These are phyloP conservation scores for Zele albiditarsus DNA, from an alignment of 2,888 invertebrate species.

Conservation along the genomic window DNA sequence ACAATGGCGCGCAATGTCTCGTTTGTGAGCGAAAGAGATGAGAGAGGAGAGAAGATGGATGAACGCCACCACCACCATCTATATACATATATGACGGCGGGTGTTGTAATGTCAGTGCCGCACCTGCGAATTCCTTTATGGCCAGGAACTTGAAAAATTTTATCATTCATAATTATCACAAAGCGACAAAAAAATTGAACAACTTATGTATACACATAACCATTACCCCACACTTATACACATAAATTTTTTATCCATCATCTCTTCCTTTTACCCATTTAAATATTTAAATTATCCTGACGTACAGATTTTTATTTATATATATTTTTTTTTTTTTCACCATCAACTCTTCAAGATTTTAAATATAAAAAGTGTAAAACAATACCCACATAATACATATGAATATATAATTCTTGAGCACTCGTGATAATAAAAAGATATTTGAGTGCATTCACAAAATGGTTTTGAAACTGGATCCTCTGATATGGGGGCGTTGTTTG, in stretches of 20 bases:
- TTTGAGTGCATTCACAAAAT: conserved; percentile 6
- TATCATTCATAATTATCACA: conserved; percentile 1
- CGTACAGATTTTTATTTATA: no score
- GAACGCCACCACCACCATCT: conserved; percentile 2
- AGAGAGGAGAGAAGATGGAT: conserved; percentile 35
- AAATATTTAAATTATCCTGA: not conserved
- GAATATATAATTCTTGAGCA: not conserved
- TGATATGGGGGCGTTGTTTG: conserved; percentile 11
- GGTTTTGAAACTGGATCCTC: conserved; percentile 19
- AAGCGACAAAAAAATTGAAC: not conserved
- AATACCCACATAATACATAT: not conserved
- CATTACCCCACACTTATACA: not conserved
- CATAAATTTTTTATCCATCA: not conserved
- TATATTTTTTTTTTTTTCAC: no score
- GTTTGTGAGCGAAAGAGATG: conserved; percentile 7
- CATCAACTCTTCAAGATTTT: not conserved
- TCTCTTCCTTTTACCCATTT: not conserved
- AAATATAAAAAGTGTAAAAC: not conserved
- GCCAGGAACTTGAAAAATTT: conserved; percentile 27
- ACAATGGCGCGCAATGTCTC: conserved; percentile 37
- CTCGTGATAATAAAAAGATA: conserved; percentile 11
- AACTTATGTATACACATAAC: not conserved
- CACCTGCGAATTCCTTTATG: conserved; percentile 38
- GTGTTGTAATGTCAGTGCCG: conserved; percentile 33
- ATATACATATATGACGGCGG: not conserved